Percentiles rank a stretch among this genome's conserved stretches.
phyloP scores from a whole-genome alignment of 2,888 invertebrate genomes.

The Idaea biselata region DNA sequence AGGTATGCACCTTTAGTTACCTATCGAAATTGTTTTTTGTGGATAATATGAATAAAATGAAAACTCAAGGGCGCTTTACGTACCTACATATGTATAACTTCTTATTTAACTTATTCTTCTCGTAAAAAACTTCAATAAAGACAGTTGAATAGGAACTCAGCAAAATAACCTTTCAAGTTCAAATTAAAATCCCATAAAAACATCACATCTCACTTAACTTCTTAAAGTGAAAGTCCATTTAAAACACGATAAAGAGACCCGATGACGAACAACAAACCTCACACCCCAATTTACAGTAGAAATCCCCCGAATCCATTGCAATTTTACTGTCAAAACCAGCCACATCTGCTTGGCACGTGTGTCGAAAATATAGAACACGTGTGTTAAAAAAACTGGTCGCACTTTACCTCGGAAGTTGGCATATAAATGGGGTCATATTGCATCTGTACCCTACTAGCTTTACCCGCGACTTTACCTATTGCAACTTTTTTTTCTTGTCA shows the following conservation, averaged over 20 bases:
- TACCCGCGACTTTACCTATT: too few relatives aligned
- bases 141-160: background rate
- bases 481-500: too few relatives aligned
- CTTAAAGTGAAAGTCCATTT: background rate
- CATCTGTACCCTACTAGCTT: background rate
- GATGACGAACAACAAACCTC: background rate
- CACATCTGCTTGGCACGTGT: constrained; percentile 73
- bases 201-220: background rate
- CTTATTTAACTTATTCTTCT: background rate
- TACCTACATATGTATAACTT: too few relatives aligned
- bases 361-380: constrained; percentile 19
- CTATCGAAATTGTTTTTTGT: too few relatives aligned
- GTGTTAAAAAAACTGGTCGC: constrained; percentile 30
- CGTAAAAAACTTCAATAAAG: background rate
- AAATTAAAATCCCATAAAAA: background rate
- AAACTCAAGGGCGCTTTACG: too few relatives aligned
- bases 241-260: background rate
- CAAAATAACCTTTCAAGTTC: background rate
- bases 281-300: background rate
- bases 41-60: too few relatives aligned
- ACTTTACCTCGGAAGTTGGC: constrained; percentile 26
- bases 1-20: too few relatives aligned
- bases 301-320: background rate
- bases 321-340: constrained; percentile 16
- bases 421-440: constrained; percentile 23